Evolutionary conservation across 1,140 invertebrate species (phyloP).

Genomic region (Hycleus cichorii): DNA sequence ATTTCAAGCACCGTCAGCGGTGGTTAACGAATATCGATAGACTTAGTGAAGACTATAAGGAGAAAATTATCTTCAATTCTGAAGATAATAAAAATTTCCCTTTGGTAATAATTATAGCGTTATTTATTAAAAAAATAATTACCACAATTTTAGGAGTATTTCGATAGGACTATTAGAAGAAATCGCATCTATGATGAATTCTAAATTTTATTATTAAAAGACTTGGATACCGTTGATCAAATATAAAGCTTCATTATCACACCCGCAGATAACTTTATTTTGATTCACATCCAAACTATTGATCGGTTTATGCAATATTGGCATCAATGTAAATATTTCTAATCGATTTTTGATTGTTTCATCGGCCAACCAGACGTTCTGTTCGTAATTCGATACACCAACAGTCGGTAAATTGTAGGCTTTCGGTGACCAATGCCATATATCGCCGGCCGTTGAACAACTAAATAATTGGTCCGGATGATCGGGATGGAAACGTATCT

Average conservation of each 20-base stretch:
- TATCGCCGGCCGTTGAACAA: constrained; percentile 67
- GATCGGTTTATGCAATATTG: constrained; percentile 61
- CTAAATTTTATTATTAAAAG: constrained; percentile 10
- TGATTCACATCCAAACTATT: constrained; percentile 72
- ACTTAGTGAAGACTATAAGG: too few relatives aligned
- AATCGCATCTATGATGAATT: too few relatives aligned
- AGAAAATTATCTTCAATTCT: too few relatives aligned
- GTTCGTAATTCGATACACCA: constrained; percentile 37
- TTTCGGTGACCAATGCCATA: constrained; percentile 72
- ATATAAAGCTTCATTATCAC: constrained; percentile 78
- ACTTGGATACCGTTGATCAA: constrained; percentile 55
- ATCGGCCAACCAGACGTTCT: constrained; percentile 57
- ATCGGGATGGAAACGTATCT: constrained; percentile 76
- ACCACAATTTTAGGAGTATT: too few relatives aligned
- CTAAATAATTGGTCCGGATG: constrained; percentile 77
- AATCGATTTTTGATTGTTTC: constrained; percentile 60
- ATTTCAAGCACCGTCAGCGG: too few relatives aligned
- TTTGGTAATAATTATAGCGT: too few relatives aligned
- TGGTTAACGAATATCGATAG: too few relatives aligned
- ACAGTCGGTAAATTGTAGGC: constrained; percentile 2
- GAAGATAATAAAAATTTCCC: too few relatives aligned
- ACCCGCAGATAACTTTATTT: constrained; percentile 65
- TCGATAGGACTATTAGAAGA: too few relatives aligned
- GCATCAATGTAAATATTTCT: constrained; percentile 64
- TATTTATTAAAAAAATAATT: too few relatives aligned